phyloP scores from a whole-genome alignment of 2,797 vertebrate species.

The Mus minutoides region DNA sequence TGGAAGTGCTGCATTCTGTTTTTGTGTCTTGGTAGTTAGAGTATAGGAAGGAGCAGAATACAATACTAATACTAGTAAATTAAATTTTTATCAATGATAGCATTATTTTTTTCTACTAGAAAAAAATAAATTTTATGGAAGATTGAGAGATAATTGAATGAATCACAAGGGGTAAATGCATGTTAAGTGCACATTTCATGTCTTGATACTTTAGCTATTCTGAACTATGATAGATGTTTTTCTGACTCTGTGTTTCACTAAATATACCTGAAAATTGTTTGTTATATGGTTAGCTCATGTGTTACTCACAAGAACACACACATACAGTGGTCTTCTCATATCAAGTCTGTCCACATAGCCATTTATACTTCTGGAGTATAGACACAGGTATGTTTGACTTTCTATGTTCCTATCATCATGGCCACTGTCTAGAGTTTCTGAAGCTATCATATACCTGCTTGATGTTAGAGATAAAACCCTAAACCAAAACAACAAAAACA shows the following conservation, averaged over 20 bases:
- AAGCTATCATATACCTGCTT: neutral
- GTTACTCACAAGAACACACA: neutral
- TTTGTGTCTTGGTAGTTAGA: no score
- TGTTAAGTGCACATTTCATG: neutral
- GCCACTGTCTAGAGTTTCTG: neutral
- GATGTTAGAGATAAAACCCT: neutral
- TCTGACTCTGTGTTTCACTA: neutral
- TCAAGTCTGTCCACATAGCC: neutral
- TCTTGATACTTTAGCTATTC: neutral
- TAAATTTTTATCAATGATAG: no score
- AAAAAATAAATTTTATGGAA: no score
- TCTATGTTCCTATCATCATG: neutral
- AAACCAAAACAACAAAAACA: neutral
- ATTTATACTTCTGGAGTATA: neutral
- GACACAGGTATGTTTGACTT: neutral
- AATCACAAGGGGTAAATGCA: no score
- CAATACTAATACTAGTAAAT: no score
- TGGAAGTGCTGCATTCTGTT: no score
- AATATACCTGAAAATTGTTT: neutral
- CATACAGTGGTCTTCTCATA: neutral
- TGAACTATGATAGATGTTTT: neutral
- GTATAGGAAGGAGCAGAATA: no score
- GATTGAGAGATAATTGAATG: no score
- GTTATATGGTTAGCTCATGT: neutral
- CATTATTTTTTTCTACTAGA: no score